Evolutionary conservation across 2,888 invertebrate genomes (phyloP).

Genomic region (Periphyllus acericola): DNA sequence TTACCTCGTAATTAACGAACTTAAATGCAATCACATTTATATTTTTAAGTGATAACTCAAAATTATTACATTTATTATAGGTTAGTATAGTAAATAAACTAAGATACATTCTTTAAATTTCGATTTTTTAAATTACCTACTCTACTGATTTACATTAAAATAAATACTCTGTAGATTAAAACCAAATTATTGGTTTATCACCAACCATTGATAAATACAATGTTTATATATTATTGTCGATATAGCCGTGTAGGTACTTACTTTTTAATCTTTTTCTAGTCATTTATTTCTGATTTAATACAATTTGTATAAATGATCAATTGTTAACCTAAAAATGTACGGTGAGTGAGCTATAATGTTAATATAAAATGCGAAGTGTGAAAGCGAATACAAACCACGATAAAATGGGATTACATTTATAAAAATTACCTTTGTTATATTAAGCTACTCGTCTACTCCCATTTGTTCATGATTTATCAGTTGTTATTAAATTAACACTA

Average conservation of each 20-base stretch:
- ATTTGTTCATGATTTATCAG: not conserved
- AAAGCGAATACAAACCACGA: not conserved
- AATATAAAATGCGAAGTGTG: not conserved
- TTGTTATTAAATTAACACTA: not conserved
- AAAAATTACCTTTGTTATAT: not conserved
- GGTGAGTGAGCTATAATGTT: no score
- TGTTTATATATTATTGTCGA: not conserved
- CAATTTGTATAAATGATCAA: not conserved
- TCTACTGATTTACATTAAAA: not conserved
- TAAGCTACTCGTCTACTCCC: not conserved
- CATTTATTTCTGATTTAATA: constrained; percentile 14
- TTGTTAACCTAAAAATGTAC: not conserved
- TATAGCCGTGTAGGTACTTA: not conserved
- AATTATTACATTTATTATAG: not conserved
- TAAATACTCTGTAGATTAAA: not conserved
- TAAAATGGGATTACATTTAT: not conserved
- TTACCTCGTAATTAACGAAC: not conserved
- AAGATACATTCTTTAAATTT: not conserved
- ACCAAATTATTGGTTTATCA: not conserved
- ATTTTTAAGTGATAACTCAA: not conserved
- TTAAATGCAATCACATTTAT: not conserved
- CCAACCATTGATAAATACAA: not conserved
- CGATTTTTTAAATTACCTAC: not conserved
- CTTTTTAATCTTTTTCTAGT: constrained; percentile 19
- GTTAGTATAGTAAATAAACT: not conserved